Percentiles rank a stretch among this genome's conserved stretches.
These are phyloP conservation scores for Bruchidius siliquastri DNA, from an alignment of 2,888 invertebrate species.

Conservation along the genomic window DNA sequence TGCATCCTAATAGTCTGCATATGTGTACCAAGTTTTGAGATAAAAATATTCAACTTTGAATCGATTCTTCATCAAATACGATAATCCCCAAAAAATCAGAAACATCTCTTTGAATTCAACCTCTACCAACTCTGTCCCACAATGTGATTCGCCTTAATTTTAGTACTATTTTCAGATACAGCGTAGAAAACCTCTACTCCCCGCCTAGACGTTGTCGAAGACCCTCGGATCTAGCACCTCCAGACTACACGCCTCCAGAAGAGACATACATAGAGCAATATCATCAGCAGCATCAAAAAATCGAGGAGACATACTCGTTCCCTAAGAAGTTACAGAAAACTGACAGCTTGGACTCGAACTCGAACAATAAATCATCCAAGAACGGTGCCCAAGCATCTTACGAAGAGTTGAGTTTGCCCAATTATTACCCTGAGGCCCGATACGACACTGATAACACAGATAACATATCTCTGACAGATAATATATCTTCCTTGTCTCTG, in stretches of 20 bases:
- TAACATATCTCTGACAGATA: slow-evolving; percentile 46
- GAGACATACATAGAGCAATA: slow-evolving; percentile 14
- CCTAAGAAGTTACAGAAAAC: slow-evolving; percentile 25
- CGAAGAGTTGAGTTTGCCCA: slow-evolving; percentile 44
- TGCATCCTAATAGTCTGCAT: too few species aligned
- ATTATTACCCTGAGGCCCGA: slow-evolving; percentile 48
- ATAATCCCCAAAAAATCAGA: neutral
- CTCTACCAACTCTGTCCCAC: neutral
- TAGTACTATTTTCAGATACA: slow-evolving; percentile 16
- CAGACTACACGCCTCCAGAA: slow-evolving; percentile 9
- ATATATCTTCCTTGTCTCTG: slow-evolving; percentile 41
- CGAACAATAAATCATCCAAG: slow-evolving; percentile 55
- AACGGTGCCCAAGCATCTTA: slow-evolving; percentile 35
- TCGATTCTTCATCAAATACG: too few species aligned
- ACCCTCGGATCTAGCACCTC: slow-evolving; percentile 10
- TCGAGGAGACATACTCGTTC: slow-evolving; percentile 18
- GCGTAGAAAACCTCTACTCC: slow-evolving; percentile 29
- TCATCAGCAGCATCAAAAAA: slow-evolving; percentile 14
- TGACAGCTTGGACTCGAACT: slow-evolving; percentile 57
- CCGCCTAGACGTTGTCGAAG: slow-evolving; percentile 10
- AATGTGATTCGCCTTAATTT: neutral
- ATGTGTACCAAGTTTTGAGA: too few species aligned
- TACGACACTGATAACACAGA: slow-evolving; percentile 51
- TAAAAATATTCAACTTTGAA: too few species aligned
- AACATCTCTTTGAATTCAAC: neutral